Base-by-base conservation (phyloP, 2,797 vertebrate genomes). In the Leuciscus waleckii region DNA sequence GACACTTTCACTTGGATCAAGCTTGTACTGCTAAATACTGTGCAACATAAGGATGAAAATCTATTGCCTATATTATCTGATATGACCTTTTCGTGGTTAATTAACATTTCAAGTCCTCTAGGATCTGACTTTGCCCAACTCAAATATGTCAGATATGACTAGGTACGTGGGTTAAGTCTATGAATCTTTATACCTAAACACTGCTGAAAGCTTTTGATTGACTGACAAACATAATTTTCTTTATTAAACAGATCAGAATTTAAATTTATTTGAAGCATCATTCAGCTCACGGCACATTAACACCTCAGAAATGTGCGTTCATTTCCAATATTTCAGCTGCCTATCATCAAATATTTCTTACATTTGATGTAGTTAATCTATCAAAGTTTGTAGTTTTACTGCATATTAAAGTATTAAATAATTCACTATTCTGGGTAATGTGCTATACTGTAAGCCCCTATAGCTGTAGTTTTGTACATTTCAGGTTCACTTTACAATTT, bases 1-100 rank as follows among this genome's bases (percentile, higher is more conserved):
- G 56, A 81, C 80, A 37, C 49, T 79, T 83, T 81, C 65, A 37
- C 17, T 37, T 67, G 81, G 80, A 83, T 76, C 49, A 77, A 43
- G 39, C 83, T 63, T 61, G 80, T 58, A 56, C 75, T 85, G 76
- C 19, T 82, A 39, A 54, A 54, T 58, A 56, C 2, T 46, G 19
- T 19, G 2, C 3, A 79, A 58, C 74, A 58, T 70, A 61, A 58
- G 74, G 9, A 70, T 58, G n/a, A 58, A 78, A 58, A 58, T 56
- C 35, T 78, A 23, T 78, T 35, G 19, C 41, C 17, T 69, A 54
- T 68, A 43, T 78, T 43, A 58, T 75, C 11, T 77, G 37, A 78
- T 4, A 54, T 65, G 63, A 68, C 73, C 16, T 68, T 56, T 43
- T 32, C n/a, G 2, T 54, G 37, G n/a, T 69, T 77, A 54, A 68